A percentile compares a stretch with the other conserved stretches of the same genome.
Evolutionary conservation across 2,797 vertebrate species (phyloP).

Genomic region (Semotilus atromaculatus): DNA sequence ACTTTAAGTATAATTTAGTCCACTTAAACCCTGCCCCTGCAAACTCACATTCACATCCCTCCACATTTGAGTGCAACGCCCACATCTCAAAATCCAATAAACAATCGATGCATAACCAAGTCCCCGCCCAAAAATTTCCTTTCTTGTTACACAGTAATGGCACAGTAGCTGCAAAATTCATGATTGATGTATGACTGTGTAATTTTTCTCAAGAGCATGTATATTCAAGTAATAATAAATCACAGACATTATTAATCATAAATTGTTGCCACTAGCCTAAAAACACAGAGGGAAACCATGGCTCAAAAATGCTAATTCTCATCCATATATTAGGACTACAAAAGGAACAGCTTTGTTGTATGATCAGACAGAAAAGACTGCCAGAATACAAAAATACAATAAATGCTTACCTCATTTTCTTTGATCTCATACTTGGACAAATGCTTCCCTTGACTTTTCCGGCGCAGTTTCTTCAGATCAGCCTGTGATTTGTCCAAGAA

Average conservation of each 20-base stretch:
- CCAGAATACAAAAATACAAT: neutral
- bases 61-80: neutral
- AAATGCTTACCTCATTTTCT: slow-evolving; percentile 89
- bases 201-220: neutral
- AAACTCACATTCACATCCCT: neutral
- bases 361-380: neutral
- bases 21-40: neutral
- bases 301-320: neutral
- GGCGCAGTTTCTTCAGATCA: slow-evolving; percentile 92
- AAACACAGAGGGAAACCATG: neutral
- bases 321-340: neutral
- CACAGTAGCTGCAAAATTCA: neutral
- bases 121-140: neutral
- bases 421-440: slow-evolving; percentile 88
- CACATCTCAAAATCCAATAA: neutral
- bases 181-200: neutral
- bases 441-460: slow-evolving; percentile 94
- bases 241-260: neutral
- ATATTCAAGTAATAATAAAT: neutral
- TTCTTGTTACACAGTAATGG: neutral
- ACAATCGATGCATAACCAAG: neutral
- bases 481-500: slow-evolving; percentile 92
- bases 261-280: neutral
- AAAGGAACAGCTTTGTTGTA: neutral
- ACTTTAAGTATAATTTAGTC: neutral